A percentile compares a stretch with the other conserved stretches of the same genome.
These are phyloP conservation scores for Florisuga fusca DNA, from an alignment of 2,797 vertebrate genomes.

Conservation along the genomic window DNA sequence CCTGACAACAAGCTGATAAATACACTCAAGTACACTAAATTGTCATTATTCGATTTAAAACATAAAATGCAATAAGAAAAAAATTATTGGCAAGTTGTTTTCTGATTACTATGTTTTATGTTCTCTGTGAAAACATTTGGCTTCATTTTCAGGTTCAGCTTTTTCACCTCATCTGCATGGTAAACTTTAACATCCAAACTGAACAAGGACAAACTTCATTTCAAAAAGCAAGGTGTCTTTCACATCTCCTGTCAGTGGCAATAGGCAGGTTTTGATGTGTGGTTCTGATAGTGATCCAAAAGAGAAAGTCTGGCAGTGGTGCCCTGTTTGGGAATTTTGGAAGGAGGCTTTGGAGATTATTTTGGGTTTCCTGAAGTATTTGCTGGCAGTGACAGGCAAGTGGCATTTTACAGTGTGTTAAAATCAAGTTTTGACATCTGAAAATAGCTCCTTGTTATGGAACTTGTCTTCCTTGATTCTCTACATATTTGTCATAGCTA, in stretches of 20 bases:
- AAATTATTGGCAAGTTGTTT: neutral
- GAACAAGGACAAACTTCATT: conserved; percentile 47
- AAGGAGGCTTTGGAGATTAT: conserved; percentile 61
- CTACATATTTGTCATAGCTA: conserved; percentile 76
- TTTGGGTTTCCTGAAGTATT: conserved; percentile 72
- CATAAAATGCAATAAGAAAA: neutral
- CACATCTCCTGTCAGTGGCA: conserved; percentile 64
- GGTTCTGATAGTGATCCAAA: conserved; percentile 55
- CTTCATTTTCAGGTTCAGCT: neutral
- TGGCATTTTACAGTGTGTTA: conserved; percentile 67
- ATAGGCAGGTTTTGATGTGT: conserved; percentile 57
- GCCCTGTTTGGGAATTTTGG: conserved; percentile 27
- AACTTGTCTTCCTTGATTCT: conserved; percentile 68
- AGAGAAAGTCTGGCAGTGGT: conserved; percentile 51
- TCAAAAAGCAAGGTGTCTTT: conserved; percentile 69
- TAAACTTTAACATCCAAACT: neutral
- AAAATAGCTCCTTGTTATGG: conserved; percentile 71
- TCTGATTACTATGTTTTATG: neutral
- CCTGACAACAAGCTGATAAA: neutral
- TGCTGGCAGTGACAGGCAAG: conserved; percentile 60
- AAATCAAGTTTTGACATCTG: conserved; percentile 67
- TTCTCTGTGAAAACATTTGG: neutral
- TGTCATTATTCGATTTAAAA: neutral
- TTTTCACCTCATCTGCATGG: neutral
- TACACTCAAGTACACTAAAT: neutral